Percentiles rank a stretch among this genome's conserved stretches.
phyloP scores from a whole-genome alignment of 1,140 invertebrate genomes.

The Trachelipus rathkii region DNA sequence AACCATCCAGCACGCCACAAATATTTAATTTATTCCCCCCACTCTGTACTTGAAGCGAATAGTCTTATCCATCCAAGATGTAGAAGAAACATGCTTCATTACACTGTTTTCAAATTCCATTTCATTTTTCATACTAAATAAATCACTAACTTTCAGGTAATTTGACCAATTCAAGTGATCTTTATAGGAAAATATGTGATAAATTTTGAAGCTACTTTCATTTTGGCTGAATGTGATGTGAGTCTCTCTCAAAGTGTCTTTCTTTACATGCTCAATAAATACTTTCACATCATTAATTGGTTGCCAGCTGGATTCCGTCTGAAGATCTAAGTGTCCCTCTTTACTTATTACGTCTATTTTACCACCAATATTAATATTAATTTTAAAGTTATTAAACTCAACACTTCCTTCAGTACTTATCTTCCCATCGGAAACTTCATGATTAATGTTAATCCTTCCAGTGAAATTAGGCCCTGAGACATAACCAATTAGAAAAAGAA shows the following conservation, averaged over 20 bases:
- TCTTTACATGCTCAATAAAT: background rate
- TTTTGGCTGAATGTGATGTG: background rate
- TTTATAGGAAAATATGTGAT: background rate
- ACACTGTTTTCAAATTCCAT: background rate
- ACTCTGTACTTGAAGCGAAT: background rate
- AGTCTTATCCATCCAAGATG: background rate
- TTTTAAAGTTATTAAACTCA: background rate
- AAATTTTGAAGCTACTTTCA: background rate
- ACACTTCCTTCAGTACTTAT: background rate
- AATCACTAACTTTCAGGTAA: background rate
- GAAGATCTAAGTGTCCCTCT: background rate
- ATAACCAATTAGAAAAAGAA: background rate
- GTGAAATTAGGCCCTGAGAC: background rate
- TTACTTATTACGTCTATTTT: background rate
- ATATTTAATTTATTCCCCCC: background rate
- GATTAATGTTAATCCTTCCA: background rate
- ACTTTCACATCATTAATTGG: background rate
- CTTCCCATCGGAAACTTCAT: background rate
- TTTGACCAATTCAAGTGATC: background rate
- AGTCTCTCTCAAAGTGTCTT: background rate
- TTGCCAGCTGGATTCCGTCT: background rate
- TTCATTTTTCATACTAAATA: background rate
- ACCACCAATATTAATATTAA: background rate
- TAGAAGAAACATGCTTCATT: background rate
- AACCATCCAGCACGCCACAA: background rate